A percentile compares a stretch with the other conserved stretches of the same genome.
Conservation (phyloP, 64 coral and sea anemone genomes). For the Stylophora pistillata region DNA sequence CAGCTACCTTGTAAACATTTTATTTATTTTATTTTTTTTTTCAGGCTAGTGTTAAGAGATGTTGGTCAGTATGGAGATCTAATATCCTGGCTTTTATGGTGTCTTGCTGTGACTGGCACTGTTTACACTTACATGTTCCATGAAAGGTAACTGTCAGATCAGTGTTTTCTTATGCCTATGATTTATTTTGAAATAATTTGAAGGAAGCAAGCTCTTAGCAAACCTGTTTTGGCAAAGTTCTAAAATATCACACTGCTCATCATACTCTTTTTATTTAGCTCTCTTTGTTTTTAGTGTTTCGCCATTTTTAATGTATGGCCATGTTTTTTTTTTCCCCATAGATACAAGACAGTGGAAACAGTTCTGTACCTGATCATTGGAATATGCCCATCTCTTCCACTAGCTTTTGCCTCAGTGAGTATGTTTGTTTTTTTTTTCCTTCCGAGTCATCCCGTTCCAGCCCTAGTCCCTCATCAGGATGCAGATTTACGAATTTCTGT, state of each 20-base stretch:
- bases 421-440: neutral
- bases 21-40: neutral
- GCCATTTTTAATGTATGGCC: neutral
- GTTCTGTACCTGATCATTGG: conserved; percentile 91
- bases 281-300: no score
- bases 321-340: conserved; percentile 17
- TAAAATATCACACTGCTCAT: neutral
- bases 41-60: conserved; percentile 90
- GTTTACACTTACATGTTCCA: conserved; percentile 88
- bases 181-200: neutral
- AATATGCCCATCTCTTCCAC: conserved; percentile 84
- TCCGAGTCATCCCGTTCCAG: no score
- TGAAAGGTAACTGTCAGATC: conserved; percentile 70
- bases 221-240: neutral
- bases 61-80: conserved; percentile 73
- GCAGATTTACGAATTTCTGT: no score
- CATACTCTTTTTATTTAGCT: no score
- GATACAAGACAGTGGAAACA: conserved; percentile 92
- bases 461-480: no score
- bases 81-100: conserved; percentile 78
- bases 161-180: neutral
- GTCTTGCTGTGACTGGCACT: conserved; percentile 70
- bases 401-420: conserved; percentile 80
- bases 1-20: no score
- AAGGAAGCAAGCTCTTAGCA: neutral